Evolutionary conservation across 92 coral and sea anemone species (phyloP), one percentile per base, ranked within the genome.

Genomic region (Blastomussa wellsi): DNA sequence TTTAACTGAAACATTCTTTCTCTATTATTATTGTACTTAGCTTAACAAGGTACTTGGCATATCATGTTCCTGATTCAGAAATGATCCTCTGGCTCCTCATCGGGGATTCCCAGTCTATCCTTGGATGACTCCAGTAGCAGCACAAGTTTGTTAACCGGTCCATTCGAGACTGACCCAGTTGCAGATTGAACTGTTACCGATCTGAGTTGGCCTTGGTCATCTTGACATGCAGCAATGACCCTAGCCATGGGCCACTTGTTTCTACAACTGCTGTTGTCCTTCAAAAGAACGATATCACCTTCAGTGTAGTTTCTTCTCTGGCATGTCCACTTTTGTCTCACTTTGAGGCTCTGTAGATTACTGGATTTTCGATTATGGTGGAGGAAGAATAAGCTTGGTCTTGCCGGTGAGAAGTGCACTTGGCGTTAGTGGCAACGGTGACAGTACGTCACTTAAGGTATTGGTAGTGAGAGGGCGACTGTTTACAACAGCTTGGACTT

Each of bases 71-170:
- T 73, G 26, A 32, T 19, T 22, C 57, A 39, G 47, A 24, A 22
- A 42, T 28, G 36, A 1, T 73, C 69, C 49, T 82, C 52, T 47
- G 89, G 85, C 89, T 76, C 89, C 83, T 85, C 89, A 77, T 85
- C 83, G 84, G 89, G 89, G 89, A 85, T 44, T 42, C 85, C 89
- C 89, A 80, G 89, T 79, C 73, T 82, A 52, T 78, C 86, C 29
- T 78, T 65, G 35, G 78, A 70, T 4, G 90, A 59, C 82, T 86
- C 90, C 68, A 80, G 33, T 24, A 80, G 60, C 67, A 86, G 57
- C 31, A 86, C 86, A 80, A 80, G 86, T 68, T 86, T 79, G 79
- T 80, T 79, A 28, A 86, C 68, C 14, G 86, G 90, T 72, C 86
- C 77, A 72, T 29, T 69, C 74, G 81, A 55, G 47, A 72, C 71